These are phyloP conservation scores for Megaceryle maxima DNA, from an alignment of 2,113 vertebrate genomes.

Conservation along the genomic window DNA sequence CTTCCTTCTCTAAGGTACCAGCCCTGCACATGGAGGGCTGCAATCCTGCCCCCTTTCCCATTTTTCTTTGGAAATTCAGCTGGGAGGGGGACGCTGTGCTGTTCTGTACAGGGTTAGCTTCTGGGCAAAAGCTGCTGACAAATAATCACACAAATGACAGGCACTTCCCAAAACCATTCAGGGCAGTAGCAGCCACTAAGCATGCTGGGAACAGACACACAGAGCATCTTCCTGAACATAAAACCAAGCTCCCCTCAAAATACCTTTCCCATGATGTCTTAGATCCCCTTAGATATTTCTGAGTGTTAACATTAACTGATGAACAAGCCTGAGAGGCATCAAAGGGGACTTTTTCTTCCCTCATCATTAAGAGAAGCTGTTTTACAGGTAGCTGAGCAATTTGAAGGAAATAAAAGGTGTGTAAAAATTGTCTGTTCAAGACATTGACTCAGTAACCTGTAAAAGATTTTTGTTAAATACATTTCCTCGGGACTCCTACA, in stretches of 20 bases:
- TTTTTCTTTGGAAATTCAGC: background rate
- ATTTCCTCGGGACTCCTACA: slow-evolving; percentile 44
- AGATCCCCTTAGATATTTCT: slow-evolving; percentile 13
- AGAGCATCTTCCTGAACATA: background rate
- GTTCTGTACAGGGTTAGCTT: background rate
- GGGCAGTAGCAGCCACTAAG: background rate
- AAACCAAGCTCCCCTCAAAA: background rate
- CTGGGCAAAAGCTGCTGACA: background rate
- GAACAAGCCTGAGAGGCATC: slow-evolving; percentile 16
- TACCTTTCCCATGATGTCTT: background rate
- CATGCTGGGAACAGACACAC: background rate
- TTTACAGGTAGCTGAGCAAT: slow-evolving; percentile 35
- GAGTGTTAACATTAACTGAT: slow-evolving; percentile 9
- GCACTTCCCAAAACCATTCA: background rate
- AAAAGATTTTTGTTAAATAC: slow-evolving; percentile 60
- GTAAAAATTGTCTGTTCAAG: slow-evolving; percentile 33
- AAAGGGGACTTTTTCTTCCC: background rate
- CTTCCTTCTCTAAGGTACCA: background rate
- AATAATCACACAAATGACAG: background rate
- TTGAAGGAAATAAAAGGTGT: slow-evolving; percentile 42
- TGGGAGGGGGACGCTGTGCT: background rate
- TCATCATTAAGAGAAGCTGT: background rate
- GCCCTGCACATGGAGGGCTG: background rate
- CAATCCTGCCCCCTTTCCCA: background rate
- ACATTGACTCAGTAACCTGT: slow-evolving; percentile 59